phyloP scores from a whole-genome alignment of 2,113 vertebrate genomes.

The Tragelaphus strepsiceros region DNA sequence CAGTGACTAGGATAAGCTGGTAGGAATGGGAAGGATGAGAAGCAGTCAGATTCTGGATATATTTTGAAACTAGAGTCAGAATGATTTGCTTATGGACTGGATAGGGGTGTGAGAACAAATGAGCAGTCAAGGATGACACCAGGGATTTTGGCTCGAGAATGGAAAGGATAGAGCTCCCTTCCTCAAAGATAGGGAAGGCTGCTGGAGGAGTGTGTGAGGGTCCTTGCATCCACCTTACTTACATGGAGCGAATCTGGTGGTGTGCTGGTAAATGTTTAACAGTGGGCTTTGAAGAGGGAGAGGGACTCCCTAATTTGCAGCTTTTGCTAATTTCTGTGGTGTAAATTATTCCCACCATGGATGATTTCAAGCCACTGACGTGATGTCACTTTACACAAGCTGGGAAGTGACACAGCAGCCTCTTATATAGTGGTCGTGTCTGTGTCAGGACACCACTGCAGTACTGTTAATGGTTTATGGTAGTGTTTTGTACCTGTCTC shows the following conservation, averaged over 20 bases:
- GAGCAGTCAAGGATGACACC: not conserved
- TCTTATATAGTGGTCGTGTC: fast-evolving
- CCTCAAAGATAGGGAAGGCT: not conserved
- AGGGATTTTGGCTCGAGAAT: not conserved
- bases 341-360: not conserved
- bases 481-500: not conserved
- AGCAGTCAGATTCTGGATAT: not conserved
- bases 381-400: not conserved
- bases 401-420: not conserved
- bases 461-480: not conserved
- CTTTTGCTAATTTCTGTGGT: not conserved
- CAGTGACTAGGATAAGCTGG: not conserved
- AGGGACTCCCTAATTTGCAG: not conserved
- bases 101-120: not conserved
- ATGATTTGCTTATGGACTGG: not conserved
- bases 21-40: not conserved
- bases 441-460: too few species aligned
- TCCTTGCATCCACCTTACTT: not conserved
- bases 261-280: not conserved
- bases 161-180: not conserved
- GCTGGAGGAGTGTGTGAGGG: not conserved
- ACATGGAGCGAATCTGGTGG: not conserved
- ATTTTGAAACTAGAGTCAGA: not conserved
- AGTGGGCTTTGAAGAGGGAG: not conserved
- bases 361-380: not conserved